A percentile compares a stretch with the other conserved stretches of the same genome.
Conservation (phyloP, 2,113 vertebrate species). For the Martes martes region DNA sequence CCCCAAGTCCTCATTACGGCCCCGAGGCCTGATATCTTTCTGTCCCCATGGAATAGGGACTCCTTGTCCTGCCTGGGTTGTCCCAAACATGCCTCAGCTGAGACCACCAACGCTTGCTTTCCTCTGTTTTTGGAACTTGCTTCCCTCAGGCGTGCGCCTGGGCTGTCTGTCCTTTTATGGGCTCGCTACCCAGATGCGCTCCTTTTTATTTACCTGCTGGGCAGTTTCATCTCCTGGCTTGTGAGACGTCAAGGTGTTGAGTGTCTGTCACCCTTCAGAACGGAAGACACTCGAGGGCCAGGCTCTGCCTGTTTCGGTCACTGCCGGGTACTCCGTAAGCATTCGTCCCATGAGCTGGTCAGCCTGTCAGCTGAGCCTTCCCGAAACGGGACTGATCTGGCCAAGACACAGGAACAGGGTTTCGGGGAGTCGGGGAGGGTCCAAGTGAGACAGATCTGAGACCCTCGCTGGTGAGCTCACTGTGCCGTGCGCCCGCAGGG, state of each 20-base stretch:
- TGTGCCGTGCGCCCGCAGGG: fast-evolving
- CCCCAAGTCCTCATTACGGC: too few species aligned
- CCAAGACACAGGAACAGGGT: background rate
- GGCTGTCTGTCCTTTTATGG: background rate
- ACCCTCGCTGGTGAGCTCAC: background rate
- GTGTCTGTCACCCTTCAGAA: background rate
- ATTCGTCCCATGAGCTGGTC: background rate
- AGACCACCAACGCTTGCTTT: background rate
- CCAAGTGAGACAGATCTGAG: background rate
- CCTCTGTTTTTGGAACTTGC: background rate
- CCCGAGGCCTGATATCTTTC: too few species aligned
- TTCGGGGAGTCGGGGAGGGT: background rate
- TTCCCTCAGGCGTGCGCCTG: background rate
- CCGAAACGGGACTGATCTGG: too few species aligned
- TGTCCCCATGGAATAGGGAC: background rate
- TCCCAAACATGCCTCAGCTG: too few species aligned
- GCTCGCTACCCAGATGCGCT: fast-evolving
- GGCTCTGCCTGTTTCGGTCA: background rate
- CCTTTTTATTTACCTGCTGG: background rate
- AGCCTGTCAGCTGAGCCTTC: background rate
- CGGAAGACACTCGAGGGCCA: too few species aligned
- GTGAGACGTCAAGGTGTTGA: too few species aligned
- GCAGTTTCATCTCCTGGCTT: background rate
- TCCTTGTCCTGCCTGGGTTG: too few species aligned
- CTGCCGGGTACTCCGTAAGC: background rate